phyloP scores from a whole-genome alignment of 2,888 invertebrate species.

The Choreutis nemorana region DNA sequence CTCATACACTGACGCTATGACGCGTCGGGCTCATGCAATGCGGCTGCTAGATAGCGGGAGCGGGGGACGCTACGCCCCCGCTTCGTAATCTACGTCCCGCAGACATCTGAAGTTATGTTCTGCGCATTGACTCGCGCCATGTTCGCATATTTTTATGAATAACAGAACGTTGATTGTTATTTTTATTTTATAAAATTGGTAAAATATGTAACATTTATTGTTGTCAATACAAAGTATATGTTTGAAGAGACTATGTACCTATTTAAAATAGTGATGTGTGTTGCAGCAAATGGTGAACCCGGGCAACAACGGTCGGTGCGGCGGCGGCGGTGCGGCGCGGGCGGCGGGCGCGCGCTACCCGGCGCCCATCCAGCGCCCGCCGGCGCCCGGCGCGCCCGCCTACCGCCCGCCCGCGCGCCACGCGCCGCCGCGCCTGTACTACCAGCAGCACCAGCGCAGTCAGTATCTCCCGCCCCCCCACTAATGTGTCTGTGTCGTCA shows the following conservation, averaged over 20 bases:
- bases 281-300: constrained; percentile 39
- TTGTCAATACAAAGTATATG: neutral
- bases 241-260: too few species aligned
- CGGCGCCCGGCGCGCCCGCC: constrained; percentile 42
- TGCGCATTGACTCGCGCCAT: too few species aligned
- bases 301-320: constrained; percentile 40
- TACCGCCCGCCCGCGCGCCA: constrained; percentile 38
- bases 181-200: neutral
- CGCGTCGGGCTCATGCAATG: too few species aligned
- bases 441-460: constrained; percentile 59
- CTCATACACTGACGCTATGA: too few species aligned
- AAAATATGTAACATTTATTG: neutral
- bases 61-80: too few species aligned
- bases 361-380: constrained; percentile 65
- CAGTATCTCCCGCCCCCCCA: constrained; percentile 20
- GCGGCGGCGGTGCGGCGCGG: constrained; percentile 23
- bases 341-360: constrained; percentile 58
- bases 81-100: too few species aligned
- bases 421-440: constrained; percentile 33
- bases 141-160: too few species aligned
- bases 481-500: neutral
- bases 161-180: too few species aligned
- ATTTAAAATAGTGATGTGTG: constrained; percentile 8
- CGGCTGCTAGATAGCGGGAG: too few species aligned
- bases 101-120: too few species aligned